Evolutionary conservation across 2,888 invertebrate genomes (phyloP), one percentile per base, ranked within the genome.

Genomic region (Aleiodes leptofemur): DNA sequence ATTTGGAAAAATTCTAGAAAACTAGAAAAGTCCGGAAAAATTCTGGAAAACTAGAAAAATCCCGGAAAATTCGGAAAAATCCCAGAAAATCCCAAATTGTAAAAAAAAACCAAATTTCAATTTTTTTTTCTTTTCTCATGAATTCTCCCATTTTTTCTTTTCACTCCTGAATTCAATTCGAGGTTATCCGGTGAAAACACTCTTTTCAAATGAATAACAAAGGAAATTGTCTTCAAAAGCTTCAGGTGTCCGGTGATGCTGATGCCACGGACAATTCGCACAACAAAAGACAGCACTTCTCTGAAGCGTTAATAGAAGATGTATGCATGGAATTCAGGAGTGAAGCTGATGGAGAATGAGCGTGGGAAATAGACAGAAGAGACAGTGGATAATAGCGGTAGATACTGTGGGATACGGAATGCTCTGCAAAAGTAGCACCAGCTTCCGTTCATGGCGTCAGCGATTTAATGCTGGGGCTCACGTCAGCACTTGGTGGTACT

Each of bases 401-500:
- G 34, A 68, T 56, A 57, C 56, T 73, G 59, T 13, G 51, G 69
- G 50, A 55, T 72, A 74, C 59, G 34, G 43, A 64, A 64, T 48
- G 64, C 64, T 14, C 64, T 43, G 64, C 64, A 64, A 16, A 64
- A 64, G 64, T 64, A 64, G 73, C 50, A 66, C 50, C 73, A 73
- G 56, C 59, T 74, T 74, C 69, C 73, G 69, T 59, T 69, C 57
- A 69, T 29, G 51, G 70, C 64, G 71, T 73, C 76, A 70, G 71
- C 73, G 56, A 66, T 73, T 69, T 69, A 73, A 56, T 57, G 59
- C 53, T 74, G 59, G 13, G 38, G 72, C 38, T 59, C 50, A 66
- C 69, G 69, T 72, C 72, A 73, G 76, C 76, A 69, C 72, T 72
- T 69, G 75, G 66, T 56, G 43, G 64, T 48, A 64, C 43, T 48